Evolutionary conservation across 2,113 vertebrate genomes (phyloP).

Genomic region (Rhizomys pruinosus): DNA sequence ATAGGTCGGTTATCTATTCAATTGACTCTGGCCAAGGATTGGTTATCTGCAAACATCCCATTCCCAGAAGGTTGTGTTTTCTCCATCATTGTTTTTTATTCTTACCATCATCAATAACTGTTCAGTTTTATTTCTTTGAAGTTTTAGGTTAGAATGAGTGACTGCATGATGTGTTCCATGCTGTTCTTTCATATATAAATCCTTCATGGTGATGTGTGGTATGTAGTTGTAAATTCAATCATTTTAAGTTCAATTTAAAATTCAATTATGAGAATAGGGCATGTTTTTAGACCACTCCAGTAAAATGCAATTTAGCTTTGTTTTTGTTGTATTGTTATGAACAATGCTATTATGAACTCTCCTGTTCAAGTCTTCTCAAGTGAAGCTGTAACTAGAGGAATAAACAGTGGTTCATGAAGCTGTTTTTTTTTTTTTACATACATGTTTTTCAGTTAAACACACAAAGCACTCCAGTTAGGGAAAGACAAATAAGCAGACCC

Average conservation of each 20-base stretch:
- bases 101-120: background rate
- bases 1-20: background rate
- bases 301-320: background rate
- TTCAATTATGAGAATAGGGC: no score
- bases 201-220: background rate
- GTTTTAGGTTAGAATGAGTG: background rate
- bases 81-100: background rate
- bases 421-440: no score
- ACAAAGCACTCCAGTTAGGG: fast-evolving
- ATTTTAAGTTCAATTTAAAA: background rate
- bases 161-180: no score
- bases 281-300: background rate
- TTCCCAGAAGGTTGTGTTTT: no score
- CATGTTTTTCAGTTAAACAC: background rate
- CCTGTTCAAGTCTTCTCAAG: background rate
- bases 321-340: background rate
- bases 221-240: background rate
- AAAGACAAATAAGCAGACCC: background rate
- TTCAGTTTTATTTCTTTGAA: background rate
- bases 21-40: no score
- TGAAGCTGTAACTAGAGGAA: background rate
- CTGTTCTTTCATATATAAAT: background rate
- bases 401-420: background rate
- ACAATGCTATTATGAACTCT: background rate
- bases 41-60: background rate